phyloP scores from a whole-genome alignment of 2,797 vertebrate genomes.

The Paratrypauchen microcephalus region DNA sequence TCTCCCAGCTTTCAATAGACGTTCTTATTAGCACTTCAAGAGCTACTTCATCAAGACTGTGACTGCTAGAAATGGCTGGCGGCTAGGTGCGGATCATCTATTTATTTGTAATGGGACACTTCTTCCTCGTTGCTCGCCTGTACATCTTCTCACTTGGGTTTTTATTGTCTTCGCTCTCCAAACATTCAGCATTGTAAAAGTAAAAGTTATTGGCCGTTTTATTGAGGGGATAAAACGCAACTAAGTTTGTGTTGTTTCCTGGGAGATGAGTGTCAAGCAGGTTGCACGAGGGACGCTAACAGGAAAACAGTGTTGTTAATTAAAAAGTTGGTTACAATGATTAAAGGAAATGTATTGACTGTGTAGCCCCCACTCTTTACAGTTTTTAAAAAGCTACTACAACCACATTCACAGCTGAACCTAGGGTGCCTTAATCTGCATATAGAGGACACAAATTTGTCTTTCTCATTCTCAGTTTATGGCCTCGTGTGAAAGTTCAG shows the following conservation, averaged over 20 bases:
- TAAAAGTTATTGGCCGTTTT: constrained; percentile 32
- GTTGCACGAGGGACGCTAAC: neutral
- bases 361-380: too few species aligned
- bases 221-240: constrained; percentile 25
- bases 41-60: constrained; percentile 30
- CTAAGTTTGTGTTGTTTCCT: neutral
- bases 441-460: too few species aligned
- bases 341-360: neutral
- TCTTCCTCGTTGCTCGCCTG: constrained; percentile 25
- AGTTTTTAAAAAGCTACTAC: too few species aligned
- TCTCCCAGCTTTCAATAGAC: constrained; percentile 5
- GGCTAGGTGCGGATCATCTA: constrained; percentile 22
- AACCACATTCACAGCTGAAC: too few species aligned
- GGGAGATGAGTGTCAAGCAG: constrained; percentile 22
- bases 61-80: constrained; percentile 21
- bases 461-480: too few species aligned
- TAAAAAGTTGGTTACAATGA: constrained; percentile 6
- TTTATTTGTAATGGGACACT: constrained; percentile 35
- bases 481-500: too few species aligned
- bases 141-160: constrained; percentile 13
- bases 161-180: constrained; percentile 30
- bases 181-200: constrained; percentile 14
- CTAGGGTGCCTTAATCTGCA: too few species aligned
- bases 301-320: neutral
- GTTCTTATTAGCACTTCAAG: constrained; percentile 26